These are phyloP conservation scores for Alentia gelatinosa DNA, from an alignment of 2,888 invertebrate genomes.

Conservation along the genomic window DNA sequence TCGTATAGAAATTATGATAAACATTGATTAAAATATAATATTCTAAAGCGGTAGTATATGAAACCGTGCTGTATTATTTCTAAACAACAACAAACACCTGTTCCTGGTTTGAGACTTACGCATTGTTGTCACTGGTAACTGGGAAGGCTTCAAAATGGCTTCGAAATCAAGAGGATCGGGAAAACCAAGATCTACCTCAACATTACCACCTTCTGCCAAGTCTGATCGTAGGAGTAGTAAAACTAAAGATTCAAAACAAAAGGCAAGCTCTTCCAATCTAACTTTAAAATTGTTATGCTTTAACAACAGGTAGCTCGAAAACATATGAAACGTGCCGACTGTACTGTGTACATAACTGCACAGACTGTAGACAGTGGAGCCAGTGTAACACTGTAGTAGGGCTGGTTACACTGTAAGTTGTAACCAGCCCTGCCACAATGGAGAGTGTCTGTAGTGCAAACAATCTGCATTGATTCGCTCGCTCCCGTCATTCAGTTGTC, in stretches of 20 bases:
- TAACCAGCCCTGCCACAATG: too few species aligned
- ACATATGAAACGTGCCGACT: too few species aligned
- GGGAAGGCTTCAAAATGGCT: conserved; percentile 11
- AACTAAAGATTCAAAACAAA: not conserved
- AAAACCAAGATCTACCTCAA: conserved; percentile 17
- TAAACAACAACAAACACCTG: not conserved
- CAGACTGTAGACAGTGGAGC: too few species aligned
- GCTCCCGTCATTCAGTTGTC: too few species aligned
- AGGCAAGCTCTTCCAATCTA: too few species aligned
- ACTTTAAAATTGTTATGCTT: too few species aligned
- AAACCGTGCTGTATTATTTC: not conserved
- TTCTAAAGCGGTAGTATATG: not conserved
- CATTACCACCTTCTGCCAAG: not conserved
- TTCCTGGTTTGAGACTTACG: not conserved
- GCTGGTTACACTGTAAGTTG: too few species aligned
- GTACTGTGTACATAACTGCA: too few species aligned
- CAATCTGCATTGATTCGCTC: too few species aligned
- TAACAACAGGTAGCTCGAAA: too few species aligned
- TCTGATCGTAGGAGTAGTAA: not conserved
- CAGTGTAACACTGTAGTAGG: too few species aligned
- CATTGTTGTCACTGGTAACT: not conserved
- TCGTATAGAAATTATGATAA: not conserved
- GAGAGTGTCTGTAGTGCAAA: too few species aligned
- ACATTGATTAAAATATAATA: not conserved
- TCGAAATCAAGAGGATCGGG: not conserved